These are phyloP conservation scores for Tachysurus vachellii DNA, from an alignment of 2,113 vertebrate genomes.

Conservation along the genomic window DNA sequence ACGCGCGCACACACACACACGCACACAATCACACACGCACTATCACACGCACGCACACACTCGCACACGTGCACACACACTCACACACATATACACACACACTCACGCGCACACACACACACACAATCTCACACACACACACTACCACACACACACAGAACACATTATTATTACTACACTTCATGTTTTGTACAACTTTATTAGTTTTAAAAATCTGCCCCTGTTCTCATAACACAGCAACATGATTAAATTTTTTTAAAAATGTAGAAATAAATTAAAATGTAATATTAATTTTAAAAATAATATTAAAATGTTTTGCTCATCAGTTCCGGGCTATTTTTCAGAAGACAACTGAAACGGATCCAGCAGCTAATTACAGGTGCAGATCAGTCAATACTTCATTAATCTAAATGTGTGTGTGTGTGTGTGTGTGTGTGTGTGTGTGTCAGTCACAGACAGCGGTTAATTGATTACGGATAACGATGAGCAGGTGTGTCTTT, in stretches of 20 bases:
- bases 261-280: background rate
- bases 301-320: background rate
- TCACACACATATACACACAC: too few species aligned
- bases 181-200: too few species aligned
- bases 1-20: too few species aligned
- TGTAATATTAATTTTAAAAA: background rate
- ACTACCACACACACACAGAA: too few species aligned
- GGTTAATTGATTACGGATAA: conserved; percentile 59
- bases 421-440: conserved; percentile 39
- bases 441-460: conserved; percentile 49
- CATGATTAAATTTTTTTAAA: background rate
- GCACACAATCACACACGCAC: too few species aligned
- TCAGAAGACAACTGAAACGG: too few species aligned
- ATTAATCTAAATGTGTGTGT: conserved; percentile 44
- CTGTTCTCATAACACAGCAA: background rate
- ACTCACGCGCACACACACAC: too few species aligned
- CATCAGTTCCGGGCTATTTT: background rate
- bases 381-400: conserved; percentile 45
- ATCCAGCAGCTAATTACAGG: conserved; percentile 32
- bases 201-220: background rate
- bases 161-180: too few species aligned
- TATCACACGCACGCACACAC: too few species aligned
- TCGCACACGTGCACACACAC: too few species aligned
- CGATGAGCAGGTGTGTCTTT: conserved; percentile 57
- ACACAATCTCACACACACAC: too few species aligned